Evolutionary conservation across 2,888 invertebrate genomes (phyloP).

Genomic region (Parnassius apollo): DNA sequence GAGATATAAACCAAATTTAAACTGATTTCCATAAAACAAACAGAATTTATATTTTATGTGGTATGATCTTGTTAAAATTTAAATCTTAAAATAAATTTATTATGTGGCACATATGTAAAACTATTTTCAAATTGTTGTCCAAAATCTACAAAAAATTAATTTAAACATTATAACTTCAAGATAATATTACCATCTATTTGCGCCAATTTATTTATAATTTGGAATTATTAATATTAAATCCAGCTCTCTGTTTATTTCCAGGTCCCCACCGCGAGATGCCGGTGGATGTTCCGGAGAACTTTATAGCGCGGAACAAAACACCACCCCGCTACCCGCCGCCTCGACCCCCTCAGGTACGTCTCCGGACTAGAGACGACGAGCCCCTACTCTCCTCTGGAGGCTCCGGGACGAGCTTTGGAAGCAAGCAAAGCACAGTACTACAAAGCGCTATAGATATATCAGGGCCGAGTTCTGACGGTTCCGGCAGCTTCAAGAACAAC

Average conservation of each 20-base stretch:
- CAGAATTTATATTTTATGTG: too few relatives aligned
- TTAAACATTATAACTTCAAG: too few relatives aligned
- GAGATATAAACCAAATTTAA: too few relatives aligned
- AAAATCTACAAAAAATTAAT: too few relatives aligned
- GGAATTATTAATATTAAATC: neutral
- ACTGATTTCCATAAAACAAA: too few relatives aligned
- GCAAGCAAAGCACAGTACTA: conserved; percentile 69
- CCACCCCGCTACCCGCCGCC: conserved; percentile 95
- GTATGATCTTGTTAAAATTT: too few relatives aligned
- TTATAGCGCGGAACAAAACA: conserved; percentile 94
- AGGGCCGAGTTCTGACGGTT: conserved; percentile 65
- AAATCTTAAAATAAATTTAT: too few relatives aligned
- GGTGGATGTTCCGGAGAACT: conserved; percentile 98
- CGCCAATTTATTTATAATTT: too few relatives aligned
- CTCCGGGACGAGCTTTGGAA: conserved; percentile 71
- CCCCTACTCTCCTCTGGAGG: conserved; percentile 70
- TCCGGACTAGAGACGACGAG: conserved; percentile 75
- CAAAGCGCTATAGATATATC: conserved; percentile 59
- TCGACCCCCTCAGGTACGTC: conserved; percentile 84
- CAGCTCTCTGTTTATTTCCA: conserved; percentile 48
- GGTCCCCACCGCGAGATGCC: conserved; percentile 99
- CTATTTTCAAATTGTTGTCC: too few relatives aligned
- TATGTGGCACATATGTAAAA: too few relatives aligned
- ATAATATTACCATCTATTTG: too few relatives aligned
- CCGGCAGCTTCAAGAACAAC: conserved; percentile 68